Conservation (phyloP, 2,113 vertebrate genomes). For the Rhinopomastus cyanomelas region DNA sequence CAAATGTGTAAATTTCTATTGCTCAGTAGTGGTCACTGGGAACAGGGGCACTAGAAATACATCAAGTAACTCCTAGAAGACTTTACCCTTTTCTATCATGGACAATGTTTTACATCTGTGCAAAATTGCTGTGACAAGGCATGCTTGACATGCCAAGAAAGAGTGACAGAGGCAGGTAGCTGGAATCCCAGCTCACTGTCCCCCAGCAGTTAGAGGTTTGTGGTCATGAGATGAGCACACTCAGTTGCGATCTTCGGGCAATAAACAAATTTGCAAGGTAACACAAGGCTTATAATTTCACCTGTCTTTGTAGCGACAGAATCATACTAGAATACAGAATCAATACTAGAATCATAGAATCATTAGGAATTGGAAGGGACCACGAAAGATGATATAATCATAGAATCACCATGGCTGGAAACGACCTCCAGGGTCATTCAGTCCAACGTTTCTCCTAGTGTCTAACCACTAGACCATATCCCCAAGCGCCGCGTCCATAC, state of each 20-base stretch:
- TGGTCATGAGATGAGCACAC: not conserved
- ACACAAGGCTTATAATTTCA: not conserved
- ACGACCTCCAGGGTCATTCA: too few relatives aligned
- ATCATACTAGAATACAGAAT: too few relatives aligned
- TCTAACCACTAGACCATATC: too few relatives aligned
- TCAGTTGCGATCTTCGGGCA: not conserved
- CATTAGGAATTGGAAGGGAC: too few relatives aligned
- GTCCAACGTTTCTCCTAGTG: too few relatives aligned
- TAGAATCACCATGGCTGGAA: too few relatives aligned
- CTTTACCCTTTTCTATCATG: not conserved
- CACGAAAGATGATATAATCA: too few relatives aligned
- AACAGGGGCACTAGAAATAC: not conserved
- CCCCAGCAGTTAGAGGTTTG: not conserved
- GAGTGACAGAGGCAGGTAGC: not conserved
- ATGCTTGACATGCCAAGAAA: fast-evolving
- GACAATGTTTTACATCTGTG: not conserved
- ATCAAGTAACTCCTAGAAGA: not conserved
- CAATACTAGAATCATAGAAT: too few relatives aligned
- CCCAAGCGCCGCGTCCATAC: too few relatives aligned
- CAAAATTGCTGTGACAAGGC: not conserved
- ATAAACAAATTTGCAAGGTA: not conserved
- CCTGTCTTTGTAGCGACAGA: not conserved
- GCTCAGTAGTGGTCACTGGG: not conserved
- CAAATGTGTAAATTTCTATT: not conserved
- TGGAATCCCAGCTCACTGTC: not conserved